Evolutionary conservation across 1,140 invertebrate species (phyloP).

Genomic region (Papilio polyxenes): DNA sequence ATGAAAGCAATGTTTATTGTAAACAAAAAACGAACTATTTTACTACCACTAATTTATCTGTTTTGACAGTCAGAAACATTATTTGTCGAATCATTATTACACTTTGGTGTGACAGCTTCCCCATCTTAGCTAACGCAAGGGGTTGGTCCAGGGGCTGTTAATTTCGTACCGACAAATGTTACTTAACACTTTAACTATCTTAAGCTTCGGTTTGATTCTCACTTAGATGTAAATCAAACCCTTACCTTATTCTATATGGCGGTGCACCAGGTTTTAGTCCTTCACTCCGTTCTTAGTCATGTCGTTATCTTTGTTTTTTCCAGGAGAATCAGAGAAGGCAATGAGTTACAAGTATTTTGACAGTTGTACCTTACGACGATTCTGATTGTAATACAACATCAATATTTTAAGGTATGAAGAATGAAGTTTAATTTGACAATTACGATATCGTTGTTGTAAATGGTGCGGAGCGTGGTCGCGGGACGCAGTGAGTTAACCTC

Average conservation of each 20-base stretch:
- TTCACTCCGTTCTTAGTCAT: no score
- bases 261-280: no score
- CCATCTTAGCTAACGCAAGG: neutral
- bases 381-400: no score
- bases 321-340: no score
- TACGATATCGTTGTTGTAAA: slow-evolving; percentile 40
- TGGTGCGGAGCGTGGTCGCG: neutral
- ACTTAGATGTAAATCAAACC: neutral
- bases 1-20: neutral
- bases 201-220: neutral
- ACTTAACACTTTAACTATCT: slow-evolving; percentile 28
- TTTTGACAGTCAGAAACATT: neutral
- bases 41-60: neutral
- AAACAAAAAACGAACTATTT: neutral
- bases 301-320: no score
- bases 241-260: no score
- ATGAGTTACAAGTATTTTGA: no score
- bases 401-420: neutral
- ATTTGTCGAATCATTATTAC: slow-evolving; percentile 41
- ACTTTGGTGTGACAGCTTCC: slow-evolving; percentile 43
- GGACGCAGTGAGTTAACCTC: slow-evolving; percentile 41
- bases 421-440: slow-evolving; percentile 40
- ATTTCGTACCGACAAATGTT: slow-evolving; percentile 33
- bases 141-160: slow-evolving; percentile 37
- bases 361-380: no score